Percentiles rank a stretch among this genome's conserved stretches.
Conservation (phyloP, 1,140 invertebrate genomes). For the Phortica variegata region DNA sequence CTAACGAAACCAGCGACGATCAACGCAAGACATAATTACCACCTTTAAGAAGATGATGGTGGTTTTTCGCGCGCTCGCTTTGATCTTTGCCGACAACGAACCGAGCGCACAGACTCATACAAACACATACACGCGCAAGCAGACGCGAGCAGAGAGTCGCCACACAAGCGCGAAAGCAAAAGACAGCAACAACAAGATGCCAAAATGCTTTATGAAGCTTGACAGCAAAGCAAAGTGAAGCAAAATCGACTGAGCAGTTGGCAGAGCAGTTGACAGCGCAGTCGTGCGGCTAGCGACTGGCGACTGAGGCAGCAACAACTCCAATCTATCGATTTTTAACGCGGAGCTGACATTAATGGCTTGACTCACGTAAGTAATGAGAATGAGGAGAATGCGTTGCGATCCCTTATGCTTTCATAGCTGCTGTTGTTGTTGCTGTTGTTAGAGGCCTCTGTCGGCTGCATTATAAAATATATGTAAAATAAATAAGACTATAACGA, state of each 20-base stretch:
- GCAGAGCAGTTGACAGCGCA: conserved; percentile 19
- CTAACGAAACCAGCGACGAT: conserved; percentile 18
- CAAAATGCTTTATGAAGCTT: neutral
- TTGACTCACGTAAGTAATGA: conserved; percentile 29
- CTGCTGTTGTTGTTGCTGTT: too few relatives aligned
- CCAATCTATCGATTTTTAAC: conserved; percentile 56
- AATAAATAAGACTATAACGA: conserved; percentile 23
- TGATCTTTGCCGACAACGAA: conserved; percentile 39
- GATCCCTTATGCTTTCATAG: too few relatives aligned
- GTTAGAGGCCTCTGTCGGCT: too few relatives aligned
- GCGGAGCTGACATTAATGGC: conserved; percentile 51
- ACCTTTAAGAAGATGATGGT: conserved; percentile 55
- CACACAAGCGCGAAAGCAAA: conserved; percentile 7
- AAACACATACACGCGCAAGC: too few relatives aligned
- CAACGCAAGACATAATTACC: conserved; percentile 50
- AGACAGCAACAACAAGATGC: neutral
- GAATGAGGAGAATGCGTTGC: too few relatives aligned
- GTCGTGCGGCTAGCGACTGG: too few relatives aligned
- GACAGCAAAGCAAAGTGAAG: conserved; percentile 10
- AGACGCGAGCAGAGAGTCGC: conserved; percentile 9
- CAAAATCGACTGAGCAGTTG: neutral
- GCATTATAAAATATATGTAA: conserved; percentile 29
- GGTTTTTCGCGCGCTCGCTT: conserved; percentile 53
- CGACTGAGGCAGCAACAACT: conserved; percentile 26
- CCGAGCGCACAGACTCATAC: too few relatives aligned